Conservation (phyloP, 2,113 vertebrate genomes). For the Columba livia region DNA sequence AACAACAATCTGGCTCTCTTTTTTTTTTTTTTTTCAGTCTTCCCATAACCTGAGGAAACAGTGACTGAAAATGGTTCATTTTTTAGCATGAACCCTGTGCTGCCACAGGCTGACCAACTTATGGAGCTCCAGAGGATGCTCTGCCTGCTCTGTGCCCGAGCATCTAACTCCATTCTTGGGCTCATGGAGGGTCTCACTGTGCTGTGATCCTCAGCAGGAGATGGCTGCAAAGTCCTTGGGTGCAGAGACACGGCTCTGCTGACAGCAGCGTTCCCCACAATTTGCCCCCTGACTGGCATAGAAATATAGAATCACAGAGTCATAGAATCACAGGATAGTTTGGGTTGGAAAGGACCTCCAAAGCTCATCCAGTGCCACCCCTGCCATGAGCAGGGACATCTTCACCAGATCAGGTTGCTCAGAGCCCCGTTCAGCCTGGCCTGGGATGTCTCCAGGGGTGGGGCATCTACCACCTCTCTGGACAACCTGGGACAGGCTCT, state of each 20-base stretch:
- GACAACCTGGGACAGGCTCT: too few relatives aligned
- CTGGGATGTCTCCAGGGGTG: too few relatives aligned
- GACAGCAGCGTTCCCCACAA: neutral
- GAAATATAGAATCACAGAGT: too few relatives aligned
- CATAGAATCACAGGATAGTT: too few relatives aligned
- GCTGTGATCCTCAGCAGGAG: neutral
- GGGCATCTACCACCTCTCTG: too few relatives aligned
- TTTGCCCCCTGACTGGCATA: neutral
- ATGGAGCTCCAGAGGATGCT: neutral
- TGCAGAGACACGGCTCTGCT: neutral
- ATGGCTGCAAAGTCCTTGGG: neutral
- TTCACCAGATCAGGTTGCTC: too few relatives aligned
- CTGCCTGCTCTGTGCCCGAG: neutral
- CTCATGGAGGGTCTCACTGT: fast-evolving
- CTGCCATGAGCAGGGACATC: too few relatives aligned
- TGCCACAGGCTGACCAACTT: fast-evolving
- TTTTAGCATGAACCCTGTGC: neutral
- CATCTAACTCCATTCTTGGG: neutral
- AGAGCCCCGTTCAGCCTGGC: too few relatives aligned
- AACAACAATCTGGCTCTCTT: neutral
- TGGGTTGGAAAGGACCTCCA: too few relatives aligned
- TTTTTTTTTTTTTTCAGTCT: neutral
- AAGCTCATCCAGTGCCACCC: too few relatives aligned
- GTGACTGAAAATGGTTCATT: neutral
- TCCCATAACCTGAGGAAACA: neutral